Evolutionary conservation across 2,888 invertebrate species (phyloP), one percentile per base, ranked within the genome.

Genomic region (Tethea ocularis): DNA sequence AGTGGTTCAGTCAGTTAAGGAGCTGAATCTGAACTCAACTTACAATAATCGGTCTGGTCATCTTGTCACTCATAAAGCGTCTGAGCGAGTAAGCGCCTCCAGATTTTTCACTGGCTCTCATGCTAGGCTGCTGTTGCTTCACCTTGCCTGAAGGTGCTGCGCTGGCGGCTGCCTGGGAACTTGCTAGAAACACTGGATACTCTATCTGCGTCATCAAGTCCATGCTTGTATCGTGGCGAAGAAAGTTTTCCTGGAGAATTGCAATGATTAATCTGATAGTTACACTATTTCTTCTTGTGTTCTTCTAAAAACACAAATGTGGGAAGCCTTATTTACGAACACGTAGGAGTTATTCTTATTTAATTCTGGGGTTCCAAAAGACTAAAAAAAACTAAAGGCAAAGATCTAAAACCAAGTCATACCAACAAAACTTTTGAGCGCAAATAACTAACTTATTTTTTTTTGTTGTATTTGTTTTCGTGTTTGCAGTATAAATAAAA

Each of bases 51-150:
- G 75, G 72, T 41, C 72, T 84, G 51, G 61, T 67, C 46, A 79
- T 57, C 36, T 78, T 83, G 2, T 79, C 77, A 51, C 57, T 70
- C 13, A 83, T 52, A 56, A 83, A 71, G 38, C 77, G 68, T 53
- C 77, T 73, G 52, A 85, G 69, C 0, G 87, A 86, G 56, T 69
- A 78, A 0, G 67, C 74, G 0, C 72, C 83, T 3, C 63, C 74
- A 1, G 87, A 86, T 55, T 79, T 82, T 63, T 82, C 82, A 57
- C 86, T 87, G 15, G 75, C 63, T 13, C 64, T 75, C 56, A 77
- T 56, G 38, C 84, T 86, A 0, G 77, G 67, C 4, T 57, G 67
- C 0, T 57, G 54, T 0, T 54, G 57, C 11, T 59, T 62, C 5
- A 46, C n/a, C 46, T 61, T 74, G 2, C n/a, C 33, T 0, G 77